phyloP scores from a whole-genome alignment of 2,113 vertebrate species.

The Podocnemis expansa region DNA sequence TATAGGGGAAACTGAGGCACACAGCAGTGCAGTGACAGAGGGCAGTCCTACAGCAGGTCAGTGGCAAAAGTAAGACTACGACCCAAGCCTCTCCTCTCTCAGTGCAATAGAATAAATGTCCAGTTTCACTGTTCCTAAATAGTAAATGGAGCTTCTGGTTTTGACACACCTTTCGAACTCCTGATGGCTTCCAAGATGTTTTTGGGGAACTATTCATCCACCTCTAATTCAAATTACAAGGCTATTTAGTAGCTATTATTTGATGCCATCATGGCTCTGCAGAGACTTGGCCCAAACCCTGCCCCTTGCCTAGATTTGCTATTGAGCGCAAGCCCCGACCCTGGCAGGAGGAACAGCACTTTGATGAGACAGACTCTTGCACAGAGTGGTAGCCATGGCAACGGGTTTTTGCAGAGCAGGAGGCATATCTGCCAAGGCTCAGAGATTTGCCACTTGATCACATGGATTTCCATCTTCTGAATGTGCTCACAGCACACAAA shows the following conservation, averaged over 20 bases:
- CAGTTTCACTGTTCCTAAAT: background rate
- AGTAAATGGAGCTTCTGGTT: constrained; percentile 12
- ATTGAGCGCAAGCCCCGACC: constrained; percentile 20
- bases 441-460: constrained; percentile 70
- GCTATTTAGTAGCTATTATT: background rate
- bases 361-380: constrained; percentile 62
- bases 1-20: background rate
- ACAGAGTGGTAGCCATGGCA: constrained; percentile 74
- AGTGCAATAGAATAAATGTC: background rate
- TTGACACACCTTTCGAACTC: constrained; percentile 47
- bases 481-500: constrained; percentile 69
- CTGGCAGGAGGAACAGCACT: constrained; percentile 43
- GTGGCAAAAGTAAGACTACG: background rate
- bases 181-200: background rate
- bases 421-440: constrained; percentile 73
- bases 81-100: background rate
- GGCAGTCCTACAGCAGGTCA: too few species aligned
- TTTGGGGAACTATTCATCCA: background rate
- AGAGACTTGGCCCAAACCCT: background rate
- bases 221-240: fast-evolving
- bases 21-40: background rate
- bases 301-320: background rate
- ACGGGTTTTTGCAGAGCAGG: constrained; percentile 67
- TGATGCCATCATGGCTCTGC: background rate
- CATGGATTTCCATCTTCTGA: constrained; percentile 69